Evolutionary conservation across 2,113 vertebrate species (phyloP), one percentile per base, ranked within the genome.

Genomic region (Gymnorhina tibicen): DNA sequence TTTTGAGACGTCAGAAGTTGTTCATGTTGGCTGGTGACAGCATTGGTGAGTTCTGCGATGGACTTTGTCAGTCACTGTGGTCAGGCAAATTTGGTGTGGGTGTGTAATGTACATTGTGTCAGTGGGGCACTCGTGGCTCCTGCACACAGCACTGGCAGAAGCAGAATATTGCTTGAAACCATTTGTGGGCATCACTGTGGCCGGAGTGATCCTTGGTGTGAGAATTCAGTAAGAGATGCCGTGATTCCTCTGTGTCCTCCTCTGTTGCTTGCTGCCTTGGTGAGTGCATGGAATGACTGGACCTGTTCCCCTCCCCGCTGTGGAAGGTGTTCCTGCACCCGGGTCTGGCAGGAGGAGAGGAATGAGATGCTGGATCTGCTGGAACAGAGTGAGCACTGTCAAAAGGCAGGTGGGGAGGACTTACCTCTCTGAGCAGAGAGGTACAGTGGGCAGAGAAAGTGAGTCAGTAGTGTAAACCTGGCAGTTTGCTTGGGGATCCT

Each of bases 121-220:
- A 69, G 27, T 68, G 46, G 27, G 35, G 30, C 39, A 19, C 8
- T 42, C 14, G 0, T 3, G 49, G 30, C 47, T 89, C 13, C 39
- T 50, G 47, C 41, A 64, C 32, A 8, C 21, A 63, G 24, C 3
- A 1, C 37, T 52, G n/a, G 30, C 28, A n/a, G 20, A 44, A 68
- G 39, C 35, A 30, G 62, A 82, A 21, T 19, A 7, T 35, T 72
- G 6, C 58, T 37, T 68, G 26, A 49, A 88, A 30, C 27, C 7
- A 0, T 58, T 67, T 70, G 17, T 50, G 53, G 19, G 32, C 30
- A n/a, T 67, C 2, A 0, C 37, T 85, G 70, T 2, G 5, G 11
- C 33, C 0, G 0, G 23, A 11, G 4, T 2, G 10, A 32, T 89
- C 41, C 62, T 79, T 2, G 1, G 13, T 22, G 20, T 0, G 1